A percentile compares a stretch with the other conserved stretches of the same genome.
Conservation (phyloP, 2,888 invertebrate species). For the Schizaphis graminum region DNA sequence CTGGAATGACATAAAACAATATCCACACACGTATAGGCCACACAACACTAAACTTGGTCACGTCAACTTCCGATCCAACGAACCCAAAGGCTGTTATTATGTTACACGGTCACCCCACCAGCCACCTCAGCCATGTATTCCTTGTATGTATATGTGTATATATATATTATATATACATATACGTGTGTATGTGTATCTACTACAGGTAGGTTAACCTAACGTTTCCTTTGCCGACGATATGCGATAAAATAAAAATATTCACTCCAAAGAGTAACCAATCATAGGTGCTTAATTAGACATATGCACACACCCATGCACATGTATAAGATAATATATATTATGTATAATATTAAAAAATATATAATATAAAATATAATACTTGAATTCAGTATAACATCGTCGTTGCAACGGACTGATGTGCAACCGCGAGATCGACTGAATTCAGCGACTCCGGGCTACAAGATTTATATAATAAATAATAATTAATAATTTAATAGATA, state of each 20-base stretch:
- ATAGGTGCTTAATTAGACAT: conserved; percentile 58
- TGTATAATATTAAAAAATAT: not conserved
- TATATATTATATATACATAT: not conserved
- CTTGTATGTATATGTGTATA: not conserved
- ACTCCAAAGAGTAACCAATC: conserved; percentile 62
- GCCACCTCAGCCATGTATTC: not conserved
- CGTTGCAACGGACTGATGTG: not conserved
- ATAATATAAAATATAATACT: not conserved
- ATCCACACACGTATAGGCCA: conserved; percentile 60
- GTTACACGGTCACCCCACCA: conserved; percentile 43
- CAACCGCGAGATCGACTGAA: not conserved
- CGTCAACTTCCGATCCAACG: conserved; percentile 65
- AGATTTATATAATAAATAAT: not conserved
- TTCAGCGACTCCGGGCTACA: not conserved
- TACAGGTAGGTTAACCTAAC: not conserved
- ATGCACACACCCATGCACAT: not conserved
- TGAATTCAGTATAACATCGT: not conserved
- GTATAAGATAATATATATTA: not conserved
- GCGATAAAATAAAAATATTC: conserved; percentile 64
- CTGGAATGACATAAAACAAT: conserved; percentile 62
- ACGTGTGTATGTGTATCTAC: not conserved
- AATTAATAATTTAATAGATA: not conserved
- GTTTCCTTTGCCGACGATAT: conserved; percentile 51
- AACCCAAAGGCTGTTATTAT: conserved; percentile 65
- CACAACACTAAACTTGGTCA: conserved; percentile 65